phyloP scores from a whole-genome alignment of 2,797 vertebrate genomes.

The Acipenser oxyrinchus region DNA sequence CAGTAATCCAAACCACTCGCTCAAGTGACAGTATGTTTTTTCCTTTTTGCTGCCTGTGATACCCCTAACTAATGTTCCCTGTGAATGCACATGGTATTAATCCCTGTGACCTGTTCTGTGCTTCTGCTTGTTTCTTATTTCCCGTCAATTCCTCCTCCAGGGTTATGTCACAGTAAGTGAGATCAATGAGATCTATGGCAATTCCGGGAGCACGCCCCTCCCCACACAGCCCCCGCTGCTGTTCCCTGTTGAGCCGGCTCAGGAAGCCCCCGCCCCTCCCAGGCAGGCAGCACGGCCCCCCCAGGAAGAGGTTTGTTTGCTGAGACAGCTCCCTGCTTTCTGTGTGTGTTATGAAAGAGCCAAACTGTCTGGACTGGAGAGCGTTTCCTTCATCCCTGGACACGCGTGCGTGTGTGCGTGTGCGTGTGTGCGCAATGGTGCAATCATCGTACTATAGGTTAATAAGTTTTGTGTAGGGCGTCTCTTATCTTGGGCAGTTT shows the following conservation, averaged over 20 bases:
- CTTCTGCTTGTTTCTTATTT: slow-evolving; percentile 22
- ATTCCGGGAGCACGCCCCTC: slow-evolving; percentile 66
- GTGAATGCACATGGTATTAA: neutral
- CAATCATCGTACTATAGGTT: neutral
- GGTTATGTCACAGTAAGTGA: slow-evolving; percentile 94
- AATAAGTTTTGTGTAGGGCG: too few species aligned
- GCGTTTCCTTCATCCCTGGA: too few species aligned
- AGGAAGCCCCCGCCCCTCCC: slow-evolving; percentile 25
- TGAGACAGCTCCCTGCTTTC: too few species aligned
- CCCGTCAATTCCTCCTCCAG: slow-evolving; percentile 71
- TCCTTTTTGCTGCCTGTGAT: slow-evolving; percentile 23
- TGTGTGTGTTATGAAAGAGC: neutral
- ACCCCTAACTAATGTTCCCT: slow-evolving; percentile 24
- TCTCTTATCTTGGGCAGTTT: too few species aligned
- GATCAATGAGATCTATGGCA: slow-evolving; percentile 90
- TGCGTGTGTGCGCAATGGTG: neutral
- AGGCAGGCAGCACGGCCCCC: slow-evolving; percentile 31
- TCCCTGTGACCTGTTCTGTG: neutral
- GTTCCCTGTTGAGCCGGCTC: slow-evolving; percentile 35
- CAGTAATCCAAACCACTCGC: too few species aligned
- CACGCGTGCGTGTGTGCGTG: neutral
- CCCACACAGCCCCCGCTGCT: slow-evolving; percentile 60
- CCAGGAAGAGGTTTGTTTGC: slow-evolving; percentile 81
- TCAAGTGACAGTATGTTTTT: neutral
- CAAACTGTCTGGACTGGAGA: too few species aligned